Percentiles rank a stretch among this genome's conserved stretches.
phyloP scores from a whole-genome alignment of 2,113 vertebrate genomes.

The Clarias magur region DNA sequence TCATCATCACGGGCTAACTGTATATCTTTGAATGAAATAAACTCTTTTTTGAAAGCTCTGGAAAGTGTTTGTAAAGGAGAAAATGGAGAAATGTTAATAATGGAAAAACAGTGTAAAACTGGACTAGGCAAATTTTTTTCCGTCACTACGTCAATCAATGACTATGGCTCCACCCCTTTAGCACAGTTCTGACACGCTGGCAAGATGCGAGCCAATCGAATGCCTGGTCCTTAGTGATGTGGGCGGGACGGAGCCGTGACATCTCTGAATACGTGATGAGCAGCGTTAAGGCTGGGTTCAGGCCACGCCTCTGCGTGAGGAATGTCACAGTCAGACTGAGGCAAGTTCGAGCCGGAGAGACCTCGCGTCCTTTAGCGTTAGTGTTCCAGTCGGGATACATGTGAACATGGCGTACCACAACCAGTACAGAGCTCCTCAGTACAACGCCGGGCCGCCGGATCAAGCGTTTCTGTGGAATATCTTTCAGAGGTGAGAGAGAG shows the following conservation, averaged over 20 bases:
- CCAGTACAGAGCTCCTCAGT: conserved; percentile 70
- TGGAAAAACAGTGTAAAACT: conserved; percentile 8
- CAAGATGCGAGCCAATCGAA: conserved; percentile 44
- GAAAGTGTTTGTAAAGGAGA: background rate
- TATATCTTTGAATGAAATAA: background rate
- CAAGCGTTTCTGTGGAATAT: conserved; percentile 79
- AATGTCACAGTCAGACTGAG: conserved; percentile 57
- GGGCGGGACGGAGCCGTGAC: conserved; percentile 46
- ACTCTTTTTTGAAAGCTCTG: background rate
- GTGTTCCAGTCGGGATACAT: conserved; percentile 38
- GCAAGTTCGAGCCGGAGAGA: conserved; percentile 33
- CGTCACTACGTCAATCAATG: conserved; percentile 15
- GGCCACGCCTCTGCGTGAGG: conserved; percentile 68
- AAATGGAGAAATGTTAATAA: background rate
- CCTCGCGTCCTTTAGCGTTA: conserved; percentile 3
- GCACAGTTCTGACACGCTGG: conserved; percentile 49
- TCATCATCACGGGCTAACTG: background rate
- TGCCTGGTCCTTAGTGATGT: background rate
- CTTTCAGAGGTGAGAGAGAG: conserved; percentile 75
- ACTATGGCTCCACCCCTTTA: conserved; percentile 48
- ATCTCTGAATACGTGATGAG: conserved; percentile 53
- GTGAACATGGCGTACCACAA: conserved; percentile 76
- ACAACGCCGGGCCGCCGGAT: conserved; percentile 65
- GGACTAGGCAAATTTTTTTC: background rate
- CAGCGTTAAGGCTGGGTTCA: conserved; percentile 58